phyloP scores from a whole-genome alignment of 2,888 invertebrate species.

The Acronicta psi region DNA sequence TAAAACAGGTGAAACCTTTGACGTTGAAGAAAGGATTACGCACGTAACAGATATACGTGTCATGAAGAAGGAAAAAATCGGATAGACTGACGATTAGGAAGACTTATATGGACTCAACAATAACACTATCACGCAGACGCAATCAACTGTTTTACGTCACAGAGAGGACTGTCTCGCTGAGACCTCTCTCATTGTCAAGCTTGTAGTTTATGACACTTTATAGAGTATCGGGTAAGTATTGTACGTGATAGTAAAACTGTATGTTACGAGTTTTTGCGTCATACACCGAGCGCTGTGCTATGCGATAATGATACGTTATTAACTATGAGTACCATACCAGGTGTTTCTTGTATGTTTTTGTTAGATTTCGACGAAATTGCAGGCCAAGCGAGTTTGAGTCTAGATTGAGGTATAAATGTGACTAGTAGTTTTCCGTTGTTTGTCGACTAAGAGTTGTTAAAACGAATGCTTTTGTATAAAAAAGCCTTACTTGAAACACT shows the following conservation, averaged over 20 bases:
- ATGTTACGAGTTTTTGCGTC: conserved; percentile 46
- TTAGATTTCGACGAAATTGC: not conserved
- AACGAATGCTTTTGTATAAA: too few relatives aligned
- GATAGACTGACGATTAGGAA: conserved; percentile 35
- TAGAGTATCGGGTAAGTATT: not conserved
- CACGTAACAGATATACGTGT: conserved; percentile 11
- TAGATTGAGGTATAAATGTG: not conserved
- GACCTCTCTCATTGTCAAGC: conserved; percentile 39
- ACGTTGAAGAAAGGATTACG: conserved; percentile 9
- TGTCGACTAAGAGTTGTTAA: too few relatives aligned
- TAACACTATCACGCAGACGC: conserved; percentile 12
- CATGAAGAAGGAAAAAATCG: conserved; percentile 23
- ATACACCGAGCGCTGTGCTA: conserved; percentile 39
- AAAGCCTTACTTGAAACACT: too few relatives aligned
- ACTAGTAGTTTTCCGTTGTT: too few relatives aligned
- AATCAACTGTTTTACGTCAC: conserved; percentile 22
- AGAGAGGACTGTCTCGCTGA: conserved; percentile 14
- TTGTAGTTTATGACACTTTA: conserved; percentile 16
- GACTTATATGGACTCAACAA: conserved; percentile 21
- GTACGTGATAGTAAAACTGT: conserved; percentile 22
- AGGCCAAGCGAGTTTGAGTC: not conserved
- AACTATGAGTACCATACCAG: conserved; percentile 36
- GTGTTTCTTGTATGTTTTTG: conserved; percentile 23
- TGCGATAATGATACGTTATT: conserved; percentile 48
- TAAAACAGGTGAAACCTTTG: conserved; percentile 11